A percentile compares a stretch with the other conserved stretches of the same genome.
Conservation (phyloP, 2,888 invertebrate genomes). For the Acanthosepion lycidas region DNA sequence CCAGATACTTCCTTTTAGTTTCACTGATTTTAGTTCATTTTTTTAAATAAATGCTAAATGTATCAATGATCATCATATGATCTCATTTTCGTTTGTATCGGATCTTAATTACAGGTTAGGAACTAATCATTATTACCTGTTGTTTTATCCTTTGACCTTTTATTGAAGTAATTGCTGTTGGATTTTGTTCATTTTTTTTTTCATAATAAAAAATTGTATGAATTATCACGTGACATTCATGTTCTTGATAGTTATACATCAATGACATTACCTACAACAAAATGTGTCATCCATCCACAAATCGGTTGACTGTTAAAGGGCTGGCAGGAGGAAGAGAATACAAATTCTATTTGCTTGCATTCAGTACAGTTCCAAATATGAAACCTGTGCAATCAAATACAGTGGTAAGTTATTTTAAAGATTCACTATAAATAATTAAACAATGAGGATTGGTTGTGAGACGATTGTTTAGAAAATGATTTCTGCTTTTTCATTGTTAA, state of each 20-base stretch:
- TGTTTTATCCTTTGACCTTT: too few relatives aligned
- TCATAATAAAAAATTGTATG: too few relatives aligned
- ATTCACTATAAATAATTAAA: neutral
- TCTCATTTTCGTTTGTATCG: too few relatives aligned
- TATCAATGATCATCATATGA: too few relatives aligned
- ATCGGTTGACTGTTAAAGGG: slow-evolving; percentile 70
- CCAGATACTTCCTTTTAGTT: too few relatives aligned
- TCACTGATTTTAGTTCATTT: too few relatives aligned
- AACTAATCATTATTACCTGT: too few relatives aligned
- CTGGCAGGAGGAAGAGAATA: slow-evolving; percentile 73
- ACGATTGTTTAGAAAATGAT: neutral
- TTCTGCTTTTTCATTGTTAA: neutral
- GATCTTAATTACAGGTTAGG: too few relatives aligned
- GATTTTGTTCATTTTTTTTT: neutral
- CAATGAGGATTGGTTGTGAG: neutral
- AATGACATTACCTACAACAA: slow-evolving; percentile 73
- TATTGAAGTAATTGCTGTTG: too few relatives aligned
- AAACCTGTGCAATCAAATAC: slow-evolving; percentile 71
- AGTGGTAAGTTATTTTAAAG: slow-evolving; percentile 63
- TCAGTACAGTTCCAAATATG: slow-evolving; percentile 65
- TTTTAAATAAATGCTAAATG: too few relatives aligned
- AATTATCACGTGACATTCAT: neutral
- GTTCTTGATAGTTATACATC: slow-evolving; percentile 67
- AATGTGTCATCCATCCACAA: slow-evolving; percentile 69
- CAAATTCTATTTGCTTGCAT: slow-evolving; percentile 69